Percentiles rank a stretch among this genome's conserved stretches.
phyloP scores from a whole-genome alignment of 1,140 invertebrate genomes.

The Popillia japonica region DNA sequence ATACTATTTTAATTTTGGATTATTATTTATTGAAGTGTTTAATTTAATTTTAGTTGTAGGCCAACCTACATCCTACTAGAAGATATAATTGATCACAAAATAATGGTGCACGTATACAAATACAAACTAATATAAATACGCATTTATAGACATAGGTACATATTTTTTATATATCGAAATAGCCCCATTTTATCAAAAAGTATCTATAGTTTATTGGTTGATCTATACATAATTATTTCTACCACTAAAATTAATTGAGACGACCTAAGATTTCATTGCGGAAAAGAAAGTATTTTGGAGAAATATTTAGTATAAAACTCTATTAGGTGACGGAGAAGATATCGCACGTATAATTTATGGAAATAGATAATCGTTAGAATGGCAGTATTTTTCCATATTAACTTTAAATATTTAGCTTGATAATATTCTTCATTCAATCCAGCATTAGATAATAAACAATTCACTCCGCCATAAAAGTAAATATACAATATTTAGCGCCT shows the following conservation, averaged over 20 bases:
- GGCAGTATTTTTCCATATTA: background rate
- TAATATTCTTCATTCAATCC: background rate
- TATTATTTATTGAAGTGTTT: too few species aligned
- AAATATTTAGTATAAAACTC: background rate
- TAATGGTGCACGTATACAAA: too few species aligned
- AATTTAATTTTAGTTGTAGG: too few species aligned
- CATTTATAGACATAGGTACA: background rate
- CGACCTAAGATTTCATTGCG: background rate
- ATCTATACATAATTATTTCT: background rate
- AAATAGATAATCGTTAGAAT: too few species aligned
- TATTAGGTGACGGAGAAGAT: background rate
- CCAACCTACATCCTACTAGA: too few species aligned
- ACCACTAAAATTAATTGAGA: too few species aligned
- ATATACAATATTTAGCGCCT: background rate
- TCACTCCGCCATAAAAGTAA: background rate
- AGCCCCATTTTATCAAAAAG: background rate
- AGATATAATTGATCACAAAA: too few species aligned
- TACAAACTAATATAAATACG: background rate
- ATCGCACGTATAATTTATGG: background rate
- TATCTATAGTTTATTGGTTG: background rate
- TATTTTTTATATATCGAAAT: background rate
- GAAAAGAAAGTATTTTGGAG: conserved; percentile 4
- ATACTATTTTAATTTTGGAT: too few species aligned
- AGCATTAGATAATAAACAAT: background rate
- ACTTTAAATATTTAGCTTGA: background rate